Conservation (phyloP, 2,888 invertebrate genomes). For the Pandemis heparana region DNA sequence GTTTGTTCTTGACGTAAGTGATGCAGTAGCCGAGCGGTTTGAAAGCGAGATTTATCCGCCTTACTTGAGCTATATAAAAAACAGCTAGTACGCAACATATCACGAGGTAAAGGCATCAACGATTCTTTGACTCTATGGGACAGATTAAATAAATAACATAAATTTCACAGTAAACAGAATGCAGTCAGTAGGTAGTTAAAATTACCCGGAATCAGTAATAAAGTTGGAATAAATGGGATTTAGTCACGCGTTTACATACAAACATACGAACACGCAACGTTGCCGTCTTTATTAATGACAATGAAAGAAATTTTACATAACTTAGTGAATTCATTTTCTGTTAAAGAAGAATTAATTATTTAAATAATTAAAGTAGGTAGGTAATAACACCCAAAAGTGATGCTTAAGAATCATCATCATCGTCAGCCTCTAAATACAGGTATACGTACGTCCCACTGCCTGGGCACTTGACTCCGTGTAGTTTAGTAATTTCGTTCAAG, state of each 20-base stretch:
- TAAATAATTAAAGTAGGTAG: no score
- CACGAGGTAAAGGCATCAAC: no score
- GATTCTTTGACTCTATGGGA: neutral
- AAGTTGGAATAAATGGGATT: constrained; percentile 20
- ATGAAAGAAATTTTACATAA: neutral
- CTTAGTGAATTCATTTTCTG: neutral
- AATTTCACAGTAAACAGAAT: constrained; percentile 8
- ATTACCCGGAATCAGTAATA: constrained; percentile 32
- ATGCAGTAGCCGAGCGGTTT: neutral
- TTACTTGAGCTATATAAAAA: no score
- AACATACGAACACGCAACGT: constrained; percentile 1
- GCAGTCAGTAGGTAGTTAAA: constrained; percentile 9
- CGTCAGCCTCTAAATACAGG: no score
- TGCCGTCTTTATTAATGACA: constrained; percentile 17
- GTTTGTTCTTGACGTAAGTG: neutral
- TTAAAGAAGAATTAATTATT: neutral
- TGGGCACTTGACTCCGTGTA: no score
- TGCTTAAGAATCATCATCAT: no score
- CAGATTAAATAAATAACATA: neutral
- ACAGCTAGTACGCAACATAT: no score
- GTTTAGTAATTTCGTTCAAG: no score
- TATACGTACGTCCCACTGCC: no score
- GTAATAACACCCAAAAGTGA: no score
- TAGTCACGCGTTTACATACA: constrained; percentile 28
- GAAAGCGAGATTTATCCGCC: no score